These are phyloP conservation scores for Coryphaenoides rupestris DNA, from an alignment of 2,113 vertebrate genomes.

Conservation along the genomic window DNA sequence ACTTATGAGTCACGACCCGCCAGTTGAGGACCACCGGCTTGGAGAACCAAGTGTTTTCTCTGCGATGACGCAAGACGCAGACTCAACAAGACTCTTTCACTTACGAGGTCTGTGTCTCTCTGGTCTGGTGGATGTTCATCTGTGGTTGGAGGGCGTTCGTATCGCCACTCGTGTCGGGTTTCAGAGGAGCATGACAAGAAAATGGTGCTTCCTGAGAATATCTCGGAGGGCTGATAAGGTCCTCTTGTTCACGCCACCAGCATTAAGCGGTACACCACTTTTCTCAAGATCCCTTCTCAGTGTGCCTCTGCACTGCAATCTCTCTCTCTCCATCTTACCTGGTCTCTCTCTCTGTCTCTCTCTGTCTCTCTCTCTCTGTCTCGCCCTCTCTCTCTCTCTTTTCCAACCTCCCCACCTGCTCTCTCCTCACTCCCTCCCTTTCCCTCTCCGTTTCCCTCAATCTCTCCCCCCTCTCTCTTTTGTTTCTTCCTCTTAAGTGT, in stretches of 20 bases:
- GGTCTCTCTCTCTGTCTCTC: too few species aligned
- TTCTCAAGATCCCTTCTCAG: constrained; percentile 54
- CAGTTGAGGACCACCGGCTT: too few species aligned
- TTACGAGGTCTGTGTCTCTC: not conserved
- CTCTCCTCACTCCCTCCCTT: too few species aligned
- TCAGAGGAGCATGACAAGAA: constrained; percentile 32
- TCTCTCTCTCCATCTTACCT: constrained; percentile 14
- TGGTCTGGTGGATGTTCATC: not conserved
- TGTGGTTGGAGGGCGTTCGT: not conserved
- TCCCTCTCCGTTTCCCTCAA: too few species aligned
- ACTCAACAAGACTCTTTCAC: constrained; percentile 8
- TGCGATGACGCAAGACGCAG: not conserved
- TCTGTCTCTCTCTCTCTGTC: too few species aligned
- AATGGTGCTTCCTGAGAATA: constrained; percentile 44
- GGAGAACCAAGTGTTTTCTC: not conserved
- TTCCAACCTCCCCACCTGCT: too few species aligned
- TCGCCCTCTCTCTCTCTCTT: too few species aligned
- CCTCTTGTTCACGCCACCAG: constrained; percentile 46
- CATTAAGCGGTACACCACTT: constrained; percentile 38
- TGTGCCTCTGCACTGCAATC: constrained; percentile 46
- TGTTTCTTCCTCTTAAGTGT: constrained; percentile 65
- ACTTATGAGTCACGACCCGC: too few species aligned
- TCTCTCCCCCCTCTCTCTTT: constrained; percentile 47
- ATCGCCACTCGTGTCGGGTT: not conserved
- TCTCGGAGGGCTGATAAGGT: constrained; percentile 61